A percentile compares a stretch with the other conserved stretches of the same genome.
phyloP scores from a whole-genome alignment of 1,140 invertebrate species.

The Drosophila ficusphila region DNA sequence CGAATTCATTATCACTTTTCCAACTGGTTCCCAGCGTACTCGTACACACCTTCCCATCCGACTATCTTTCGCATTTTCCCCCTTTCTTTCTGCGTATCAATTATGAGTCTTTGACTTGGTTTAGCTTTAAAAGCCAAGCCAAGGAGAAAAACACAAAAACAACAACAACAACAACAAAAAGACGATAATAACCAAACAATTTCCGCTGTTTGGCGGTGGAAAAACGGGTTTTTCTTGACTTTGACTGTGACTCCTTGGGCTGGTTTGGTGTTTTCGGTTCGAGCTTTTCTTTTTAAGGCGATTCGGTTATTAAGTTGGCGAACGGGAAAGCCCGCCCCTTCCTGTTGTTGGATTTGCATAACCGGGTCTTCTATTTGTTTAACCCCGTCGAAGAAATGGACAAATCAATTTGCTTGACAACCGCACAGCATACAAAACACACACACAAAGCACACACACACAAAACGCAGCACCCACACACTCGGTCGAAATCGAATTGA shows the following conservation, averaged over 20 bases:
- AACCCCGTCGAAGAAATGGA: constrained; percentile 34
- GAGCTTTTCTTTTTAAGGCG: constrained; percentile 12
- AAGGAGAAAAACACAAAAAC: background rate
- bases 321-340: constrained; percentile 23
- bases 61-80: constrained; percentile 9
- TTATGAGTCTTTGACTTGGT: constrained; percentile 41
- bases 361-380: constrained; percentile 16
- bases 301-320: constrained; percentile 31
- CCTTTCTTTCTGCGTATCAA: constrained; percentile 43
- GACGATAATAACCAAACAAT: constrained; percentile 24
- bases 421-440: constrained; percentile 2
- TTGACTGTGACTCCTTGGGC: constrained; percentile 25
- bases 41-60: background rate
- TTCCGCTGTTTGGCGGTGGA: constrained; percentile 30
- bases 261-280: constrained; percentile 9
- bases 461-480: background rate
- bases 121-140: constrained; percentile 5
- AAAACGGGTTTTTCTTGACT: constrained; percentile 43
- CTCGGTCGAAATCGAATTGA: constrained; percentile 64
- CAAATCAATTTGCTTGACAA: constrained; percentile 52
- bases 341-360: constrained; percentile 28
- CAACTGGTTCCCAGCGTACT: constrained; percentile 25
- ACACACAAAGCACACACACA: background rate
- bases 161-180: background rate
- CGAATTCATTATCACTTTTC: constrained; percentile 41